Evolutionary conservation across 2,113 vertebrate genomes (phyloP).

Genomic region (Eurystomus gularis): DNA sequence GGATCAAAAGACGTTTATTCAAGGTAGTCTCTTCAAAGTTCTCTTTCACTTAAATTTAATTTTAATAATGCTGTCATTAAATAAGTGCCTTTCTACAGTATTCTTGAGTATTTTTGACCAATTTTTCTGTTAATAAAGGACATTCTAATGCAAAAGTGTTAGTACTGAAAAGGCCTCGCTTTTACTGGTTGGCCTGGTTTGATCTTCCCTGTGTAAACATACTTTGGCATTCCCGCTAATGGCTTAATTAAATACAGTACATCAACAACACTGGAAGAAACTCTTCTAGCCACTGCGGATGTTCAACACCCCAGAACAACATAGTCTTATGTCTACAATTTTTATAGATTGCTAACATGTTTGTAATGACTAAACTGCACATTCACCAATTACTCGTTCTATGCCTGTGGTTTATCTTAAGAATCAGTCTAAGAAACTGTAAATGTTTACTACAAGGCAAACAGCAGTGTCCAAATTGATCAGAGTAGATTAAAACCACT

Average conservation of each 20-base stretch:
- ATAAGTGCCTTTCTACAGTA: not conserved
- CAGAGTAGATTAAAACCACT: not conserved
- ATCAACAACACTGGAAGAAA: not conserved
- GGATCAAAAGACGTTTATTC: not conserved
- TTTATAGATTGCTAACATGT: not conserved
- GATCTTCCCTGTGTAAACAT: not conserved
- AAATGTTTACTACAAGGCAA: not conserved
- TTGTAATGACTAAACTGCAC: not conserved
- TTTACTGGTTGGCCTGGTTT: not conserved
- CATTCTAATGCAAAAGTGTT: conserved; percentile 3
- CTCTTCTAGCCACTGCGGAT: not conserved
- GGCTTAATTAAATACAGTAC: conserved; percentile 9
- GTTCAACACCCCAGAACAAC: not conserved
- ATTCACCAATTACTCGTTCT: not conserved
- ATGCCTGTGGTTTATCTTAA: not conserved
- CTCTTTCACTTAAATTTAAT: not conserved
- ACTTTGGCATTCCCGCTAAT: not conserved
- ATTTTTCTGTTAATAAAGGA: not conserved
- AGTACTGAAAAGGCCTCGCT: not conserved
- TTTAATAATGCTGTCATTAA: not conserved
- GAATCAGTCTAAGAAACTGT: not conserved
- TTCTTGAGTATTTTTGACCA: not conserved
- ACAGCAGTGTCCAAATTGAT: not conserved
- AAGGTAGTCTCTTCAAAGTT: not conserved
- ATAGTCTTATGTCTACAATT: not conserved